phyloP scores from a whole-genome alignment of 2,113 vertebrate genomes.

The Thunnus maccoyii region DNA sequence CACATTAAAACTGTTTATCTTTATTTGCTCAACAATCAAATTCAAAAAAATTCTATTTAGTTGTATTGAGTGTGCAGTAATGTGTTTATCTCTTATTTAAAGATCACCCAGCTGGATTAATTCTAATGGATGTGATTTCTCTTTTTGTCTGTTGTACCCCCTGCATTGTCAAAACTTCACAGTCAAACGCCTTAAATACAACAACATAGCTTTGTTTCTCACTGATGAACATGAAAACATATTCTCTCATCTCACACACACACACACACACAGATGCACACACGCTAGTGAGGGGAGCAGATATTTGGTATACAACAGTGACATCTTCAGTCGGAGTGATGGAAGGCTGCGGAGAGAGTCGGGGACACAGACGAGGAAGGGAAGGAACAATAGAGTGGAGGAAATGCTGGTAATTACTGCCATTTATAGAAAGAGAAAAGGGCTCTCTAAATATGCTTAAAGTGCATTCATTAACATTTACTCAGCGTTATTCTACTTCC shows the following conservation, averaged over 20 bases:
- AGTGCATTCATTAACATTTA: constrained; percentile 80
- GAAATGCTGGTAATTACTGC: constrained; percentile 73
- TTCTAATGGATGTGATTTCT: constrained; percentile 29
- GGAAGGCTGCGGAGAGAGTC: constrained; percentile 27
- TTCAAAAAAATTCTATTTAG: neutral
- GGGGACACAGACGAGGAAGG: neutral
- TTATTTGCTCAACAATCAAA: constrained; percentile 15
- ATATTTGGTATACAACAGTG: constrained; percentile 84
- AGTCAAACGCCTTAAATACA: constrained; percentile 49
- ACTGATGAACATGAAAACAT: constrained; percentile 61
- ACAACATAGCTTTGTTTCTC: constrained; percentile 59
- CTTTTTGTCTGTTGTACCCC: constrained; percentile 12
- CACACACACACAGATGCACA: constrained; percentile 4
- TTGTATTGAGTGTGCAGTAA: constrained; percentile 10
- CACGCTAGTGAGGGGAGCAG: neutral
- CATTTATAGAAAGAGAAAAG: constrained; percentile 71
- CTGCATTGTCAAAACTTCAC: constrained; percentile 58
- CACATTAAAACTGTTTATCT: constrained; percentile 4
- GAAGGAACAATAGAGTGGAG: constrained; percentile 41
- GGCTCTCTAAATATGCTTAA: constrained; percentile 60
- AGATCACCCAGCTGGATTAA: constrained; percentile 36
- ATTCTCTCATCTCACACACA: constrained; percentile 29
- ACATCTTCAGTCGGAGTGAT: constrained; percentile 81
- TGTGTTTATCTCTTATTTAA: constrained; percentile 32
- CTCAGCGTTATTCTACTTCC: constrained; percentile 54